Conservation (phyloP, 2,888 invertebrate genomes). For the Eumacrocentrus americanus region DNA sequence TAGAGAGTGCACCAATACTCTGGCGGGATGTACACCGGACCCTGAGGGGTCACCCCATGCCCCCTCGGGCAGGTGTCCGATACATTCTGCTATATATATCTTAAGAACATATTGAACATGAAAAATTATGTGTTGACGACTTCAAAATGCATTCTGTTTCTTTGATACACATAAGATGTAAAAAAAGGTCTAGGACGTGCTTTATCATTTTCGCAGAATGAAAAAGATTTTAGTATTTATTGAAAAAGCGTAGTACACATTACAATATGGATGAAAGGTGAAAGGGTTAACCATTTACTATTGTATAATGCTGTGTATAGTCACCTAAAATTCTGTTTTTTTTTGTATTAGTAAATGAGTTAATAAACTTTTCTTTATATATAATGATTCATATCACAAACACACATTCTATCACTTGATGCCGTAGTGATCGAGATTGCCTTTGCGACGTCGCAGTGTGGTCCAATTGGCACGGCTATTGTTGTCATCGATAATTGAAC, state of each 20-base stretch:
- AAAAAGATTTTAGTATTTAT: too few species aligned
- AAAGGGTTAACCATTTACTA: constrained; percentile 35
- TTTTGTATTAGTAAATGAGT: constrained; percentile 8
- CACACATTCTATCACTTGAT: constrained; percentile 49
- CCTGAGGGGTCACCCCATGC: constrained; percentile 46
- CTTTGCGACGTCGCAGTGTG: constrained; percentile 47
- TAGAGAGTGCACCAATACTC: constrained; percentile 13
- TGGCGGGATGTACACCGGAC: constrained; percentile 31
- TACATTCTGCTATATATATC: constrained; percentile 34
- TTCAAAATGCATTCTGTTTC: too few species aligned
- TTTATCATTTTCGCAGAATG: too few species aligned
- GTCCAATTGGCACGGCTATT: constrained; percentile 41
- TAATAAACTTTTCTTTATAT: constrained; percentile 45
- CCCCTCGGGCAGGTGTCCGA: constrained; percentile 51
- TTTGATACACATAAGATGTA: too few species aligned
- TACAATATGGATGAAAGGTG: constrained; percentile 53
- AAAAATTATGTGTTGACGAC: too few species aligned
- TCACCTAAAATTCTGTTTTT: neutral
- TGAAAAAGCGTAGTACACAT: too few species aligned
- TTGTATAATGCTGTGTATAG: constrained; percentile 29
- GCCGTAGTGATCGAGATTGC: constrained; percentile 50
- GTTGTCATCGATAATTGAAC: constrained; percentile 50
- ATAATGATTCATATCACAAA: constrained; percentile 58
- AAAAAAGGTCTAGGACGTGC: too few species aligned
- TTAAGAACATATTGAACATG: constrained; percentile 17